A percentile compares a stretch with the other conserved stretches of the same genome.
Evolutionary conservation across 2,113 vertebrate species (phyloP).

Genomic region (Recurvirostra avosetta): DNA sequence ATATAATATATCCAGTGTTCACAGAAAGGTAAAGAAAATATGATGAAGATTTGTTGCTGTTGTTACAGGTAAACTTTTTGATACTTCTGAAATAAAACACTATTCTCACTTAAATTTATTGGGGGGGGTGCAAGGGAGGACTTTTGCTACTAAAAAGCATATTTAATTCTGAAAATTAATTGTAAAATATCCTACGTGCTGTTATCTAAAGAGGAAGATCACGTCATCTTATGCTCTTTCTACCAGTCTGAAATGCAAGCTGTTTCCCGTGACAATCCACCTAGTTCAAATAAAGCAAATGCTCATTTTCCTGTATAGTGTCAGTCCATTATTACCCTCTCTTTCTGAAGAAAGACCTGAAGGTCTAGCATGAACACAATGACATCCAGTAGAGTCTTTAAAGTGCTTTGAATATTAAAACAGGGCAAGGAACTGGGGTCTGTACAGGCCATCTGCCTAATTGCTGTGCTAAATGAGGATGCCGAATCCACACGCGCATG

Average conservation of each 20-base stretch:
- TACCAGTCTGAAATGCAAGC: neutral
- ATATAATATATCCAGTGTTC: neutral
- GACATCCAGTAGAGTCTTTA: neutral
- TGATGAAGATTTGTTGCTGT: neutral
- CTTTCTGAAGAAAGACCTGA: neutral
- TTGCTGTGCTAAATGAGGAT: neutral
- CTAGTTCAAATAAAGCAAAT: neutral
- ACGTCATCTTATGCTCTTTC: neutral
- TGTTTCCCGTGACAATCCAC: neutral
- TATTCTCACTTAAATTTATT: neutral
- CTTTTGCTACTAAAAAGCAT: neutral
- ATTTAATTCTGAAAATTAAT: neutral
- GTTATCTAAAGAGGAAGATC: neutral
- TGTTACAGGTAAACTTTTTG: neutral
- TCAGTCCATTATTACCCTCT: neutral
- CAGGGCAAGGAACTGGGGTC: neutral
- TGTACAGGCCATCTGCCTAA: neutral
- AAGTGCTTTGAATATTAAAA: conserved; percentile 12
- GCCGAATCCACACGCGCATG: neutral
- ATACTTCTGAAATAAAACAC: neutral
- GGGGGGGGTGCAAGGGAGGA: neutral
- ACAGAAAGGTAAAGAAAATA: neutral
- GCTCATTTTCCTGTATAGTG: neutral
- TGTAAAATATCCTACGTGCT: neutral
- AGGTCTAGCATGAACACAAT: neutral